Base-by-base conservation (phyloP, 1,140 invertebrate genomes). In the Coelopa frigida region DNA sequence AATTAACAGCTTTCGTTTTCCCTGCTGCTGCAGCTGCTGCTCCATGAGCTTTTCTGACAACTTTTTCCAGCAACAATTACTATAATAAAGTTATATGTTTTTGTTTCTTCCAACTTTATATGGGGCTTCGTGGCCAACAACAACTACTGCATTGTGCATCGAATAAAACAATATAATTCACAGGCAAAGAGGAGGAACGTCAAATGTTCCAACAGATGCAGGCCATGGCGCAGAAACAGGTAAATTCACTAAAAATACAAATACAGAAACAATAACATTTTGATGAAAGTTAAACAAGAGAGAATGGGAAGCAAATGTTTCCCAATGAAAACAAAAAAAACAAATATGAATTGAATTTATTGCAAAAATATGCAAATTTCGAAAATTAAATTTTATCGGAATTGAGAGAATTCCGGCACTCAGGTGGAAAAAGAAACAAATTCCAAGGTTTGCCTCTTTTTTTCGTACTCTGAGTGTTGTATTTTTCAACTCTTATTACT, bases 171-270 rank as follows among this genome's bases (percentile, higher is more conserved):
- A 37, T 10, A 10, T 17, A 39, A 32, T n/a, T 17, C 17, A 21
- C 78, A 91, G 89, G 89, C 64, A 93, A 92, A 80, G 89, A 92
- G 73, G 89, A 94, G 73, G 89, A 94, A 74, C 80, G 89, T 61
- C 84, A 88, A 73, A 91, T 94, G 88, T 87, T 92, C 74, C 89
- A 93, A 75, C 89, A 94, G 77, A 91, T 94, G 87, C 89, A 94
- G 73, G 84, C 88, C 45, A 84, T 92, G 83, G 89, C 89, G 67
- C 89, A 93, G 74, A 94, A 93, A 78, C 89, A 94, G 87, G 89
- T 92, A 81, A 82, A 80, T 83, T 15, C 36, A 24, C 40, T 22
- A 37, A 35, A 48, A 17, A 32, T 12, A 15, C n/a, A 3, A 22
- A 14, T 31, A 35, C 18, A 40, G 22, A 36, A 26, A 46, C 18